A percentile compares a stretch with the other conserved stretches of the same genome.
Conservation (phyloP, 2,113 vertebrate genomes). For the Struthio camelus region DNA sequence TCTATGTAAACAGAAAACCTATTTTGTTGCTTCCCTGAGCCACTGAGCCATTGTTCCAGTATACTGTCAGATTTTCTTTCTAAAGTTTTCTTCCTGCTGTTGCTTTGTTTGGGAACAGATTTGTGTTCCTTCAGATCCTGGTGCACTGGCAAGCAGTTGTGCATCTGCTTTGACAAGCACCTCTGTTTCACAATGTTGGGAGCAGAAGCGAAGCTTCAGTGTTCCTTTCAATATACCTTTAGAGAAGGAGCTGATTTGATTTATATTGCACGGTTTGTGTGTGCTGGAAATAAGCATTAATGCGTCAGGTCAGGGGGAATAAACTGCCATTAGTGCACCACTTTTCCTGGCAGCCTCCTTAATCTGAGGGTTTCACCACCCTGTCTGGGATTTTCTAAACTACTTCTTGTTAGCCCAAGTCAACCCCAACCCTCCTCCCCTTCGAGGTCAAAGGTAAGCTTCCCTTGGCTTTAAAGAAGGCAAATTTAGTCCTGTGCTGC, state of each 20-base stretch:
- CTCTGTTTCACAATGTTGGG: background rate
- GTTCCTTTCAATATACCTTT: constrained; percentile 1
- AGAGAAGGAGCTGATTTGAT: background rate
- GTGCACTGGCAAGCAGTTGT: background rate
- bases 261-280: background rate
- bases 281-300: constrained; percentile 38
- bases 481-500: background rate
- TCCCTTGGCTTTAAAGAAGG: background rate
- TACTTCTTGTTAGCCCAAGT: background rate
- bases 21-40: background rate
- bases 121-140: background rate
- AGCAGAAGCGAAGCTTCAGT: background rate
- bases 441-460: background rate
- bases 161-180: background rate
- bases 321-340: background rate
- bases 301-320: constrained; percentile 6
- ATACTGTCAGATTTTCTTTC: background rate
- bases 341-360: constrained; percentile 24
- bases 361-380: constrained; percentile 51
- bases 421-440: background rate
- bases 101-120: background rate
- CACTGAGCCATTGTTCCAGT: background rate
- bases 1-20: background rate
- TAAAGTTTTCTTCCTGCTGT: background rate
- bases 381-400: constrained; percentile 22